Base-by-base conservation (phyloP, 2,888 invertebrate genomes). In the Nemapogon koenigi region DNA sequence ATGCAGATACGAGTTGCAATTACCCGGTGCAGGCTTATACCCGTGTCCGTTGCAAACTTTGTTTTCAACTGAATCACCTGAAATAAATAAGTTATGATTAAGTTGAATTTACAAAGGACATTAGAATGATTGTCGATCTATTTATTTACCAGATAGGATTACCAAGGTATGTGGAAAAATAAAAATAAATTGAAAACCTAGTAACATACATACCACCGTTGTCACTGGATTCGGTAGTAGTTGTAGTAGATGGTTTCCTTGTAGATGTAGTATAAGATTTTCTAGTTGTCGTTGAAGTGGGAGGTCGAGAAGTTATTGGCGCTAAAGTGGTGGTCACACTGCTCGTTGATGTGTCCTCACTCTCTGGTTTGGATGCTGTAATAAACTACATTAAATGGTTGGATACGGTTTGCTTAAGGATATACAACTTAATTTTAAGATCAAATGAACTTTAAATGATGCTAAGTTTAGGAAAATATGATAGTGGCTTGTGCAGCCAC, bases 1-100 rank as follows among this genome's bases (percentile, higher is more conserved):
- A 42, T 88, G 83, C 43, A 86, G 83, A 58, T 90, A 94, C 0
- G 86, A 81, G 47, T 84, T 86, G 52, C 94, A 94, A 53, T 90
- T 87, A 2, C 63, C 64, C 0, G 82, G 64, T 45, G 89, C 87
- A 0, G 85, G 64, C 19, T 69, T 62, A 49, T 82, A 85, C 10
- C 81, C 63, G 39, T 69, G 61, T 0, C 63, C 57, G 1, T 43
- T 46, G 47, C 75, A 76, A 0, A 64, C 45, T 11, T 19, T 19
- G 11, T 22, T 22, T 22, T 22, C 22, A 7, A 22, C 10, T 22
- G 14, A 33, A 19, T 11, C 19, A 11, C 11, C 18, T 18, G 16
- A 15, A 30, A 30, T 11, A 11, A 14, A 4, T 28, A 7, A 22
- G 10, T 8, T 28, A 7, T 11, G 11, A n/a, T 22, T 22, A 28